Base-by-base conservation (phyloP, 2,888 invertebrate genomes). In the Xanthorhoe designata region DNA sequence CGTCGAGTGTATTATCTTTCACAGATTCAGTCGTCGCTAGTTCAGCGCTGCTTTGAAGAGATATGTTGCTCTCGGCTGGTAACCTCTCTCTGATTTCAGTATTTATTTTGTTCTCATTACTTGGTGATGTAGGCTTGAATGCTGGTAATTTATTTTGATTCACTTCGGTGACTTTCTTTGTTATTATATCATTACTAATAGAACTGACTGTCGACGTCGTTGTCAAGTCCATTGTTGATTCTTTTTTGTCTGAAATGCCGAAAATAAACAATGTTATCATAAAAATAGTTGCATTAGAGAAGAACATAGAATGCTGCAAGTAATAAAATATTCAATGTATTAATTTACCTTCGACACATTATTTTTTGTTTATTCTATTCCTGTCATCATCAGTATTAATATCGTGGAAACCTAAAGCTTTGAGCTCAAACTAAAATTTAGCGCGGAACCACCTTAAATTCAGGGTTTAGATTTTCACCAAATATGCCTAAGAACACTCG, bases 31-130 rank as follows among this genome's bases (percentile, higher is more conserved):
- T 83, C 10, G 80, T 79, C 19, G 70, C 68, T 58, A 81, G 79
- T 67, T 86, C 81, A 53, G 74, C 74, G 68, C 84, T 90, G 66
- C 80, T 90, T 71, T 87, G 86, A 18, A 84, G 71, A 55, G 85
- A 88, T 68, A 89, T 85, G 64, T 82, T 88, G 68, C 88, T 92
- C 72, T 90, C 90, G 58, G 89, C 88, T 4, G 88, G 85, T 45
- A 83, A 59, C 64, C 82, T 82, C 76, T 91, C 90, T 78, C 86
- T 88, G 0, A 71, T 71, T 70, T 88, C 88, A n/a, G 78, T 77
- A 51, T 76, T 66, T n/a, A 79, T 79, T 35, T 76, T 69, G 9
- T 72, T 64, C 56, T 82, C 80, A 1, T 76, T 66, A 32, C 68
- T 78, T 35, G 82, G 69, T 17, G 77, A 66, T 38, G 82, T 75